A percentile compares a stretch with the other conserved stretches of the same genome.
Evolutionary conservation across 2,797 vertebrate species (phyloP).

Genomic region (Sebastes hopkinsi): DNA sequence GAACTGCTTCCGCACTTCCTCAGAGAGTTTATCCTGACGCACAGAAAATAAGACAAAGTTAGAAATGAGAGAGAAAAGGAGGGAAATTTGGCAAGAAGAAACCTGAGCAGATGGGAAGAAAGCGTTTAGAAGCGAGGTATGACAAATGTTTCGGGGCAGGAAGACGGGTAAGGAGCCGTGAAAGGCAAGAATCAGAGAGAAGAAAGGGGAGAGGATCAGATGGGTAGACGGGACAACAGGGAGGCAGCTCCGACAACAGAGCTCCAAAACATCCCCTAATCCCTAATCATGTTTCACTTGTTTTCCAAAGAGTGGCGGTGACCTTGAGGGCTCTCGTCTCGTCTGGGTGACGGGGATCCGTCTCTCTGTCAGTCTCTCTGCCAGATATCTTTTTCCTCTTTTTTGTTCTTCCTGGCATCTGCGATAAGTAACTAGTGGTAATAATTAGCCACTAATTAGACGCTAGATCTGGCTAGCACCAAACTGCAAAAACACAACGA

Average conservation of each 20-base stretch:
- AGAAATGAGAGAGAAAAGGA: neutral
- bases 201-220: slow-evolving; percentile 33
- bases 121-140: slow-evolving; percentile 3
- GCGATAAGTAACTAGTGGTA: slow-evolving; percentile 53
- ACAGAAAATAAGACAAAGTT: slow-evolving; percentile 27
- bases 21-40: slow-evolving; percentile 87
- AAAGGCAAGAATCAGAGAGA: slow-evolving; percentile 39
- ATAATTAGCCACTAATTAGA: slow-evolving; percentile 62
- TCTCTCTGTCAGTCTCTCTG: slow-evolving; percentile 9
- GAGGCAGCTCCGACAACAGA: slow-evolving; percentile 47
- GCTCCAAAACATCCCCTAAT: slow-evolving; percentile 65
- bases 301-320: slow-evolving; percentile 57
- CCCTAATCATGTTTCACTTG: slow-evolving; percentile 71
- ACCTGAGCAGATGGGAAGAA: slow-evolving; percentile 53
- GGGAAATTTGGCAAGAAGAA: slow-evolving; percentile 23
- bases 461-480: neutral
- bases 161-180: slow-evolving; percentile 1
- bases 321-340: slow-evolving; percentile 66
- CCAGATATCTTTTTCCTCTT: slow-evolving; percentile 19
- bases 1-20: slow-evolving; percentile 83
- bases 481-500: slow-evolving; percentile 2
- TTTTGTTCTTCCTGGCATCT: slow-evolving; percentile 40
- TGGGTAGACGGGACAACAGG: slow-evolving; percentile 49
- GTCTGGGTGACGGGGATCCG: slow-evolving; percentile 14
- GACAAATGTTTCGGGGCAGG: slow-evolving; percentile 21